Conservation (phyloP, 1,140 invertebrate genomes). For the Drosophila sturtevanti region DNA sequence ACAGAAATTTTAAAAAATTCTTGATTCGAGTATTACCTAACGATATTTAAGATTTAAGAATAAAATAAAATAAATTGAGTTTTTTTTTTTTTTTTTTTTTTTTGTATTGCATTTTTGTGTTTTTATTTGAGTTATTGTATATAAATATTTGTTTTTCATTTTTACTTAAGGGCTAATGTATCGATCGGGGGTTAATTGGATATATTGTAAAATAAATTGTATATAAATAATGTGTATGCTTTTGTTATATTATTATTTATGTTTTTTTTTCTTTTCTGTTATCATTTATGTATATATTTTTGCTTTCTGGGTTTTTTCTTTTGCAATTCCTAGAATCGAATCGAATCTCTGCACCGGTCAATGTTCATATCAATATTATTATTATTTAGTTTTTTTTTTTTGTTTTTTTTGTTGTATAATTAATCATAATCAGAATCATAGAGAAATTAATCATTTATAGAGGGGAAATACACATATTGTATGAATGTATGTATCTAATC, state of each 20-base stretch:
- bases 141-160: conserved; percentile 76
- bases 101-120: conserved; percentile 53
- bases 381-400: conserved; percentile 22
- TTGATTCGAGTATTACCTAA: background rate
- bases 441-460: conserved; percentile 65
- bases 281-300: conserved; percentile 5
- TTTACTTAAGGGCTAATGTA: conserved; percentile 71
- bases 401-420: conserved; percentile 39
- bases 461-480: conserved; percentile 21
- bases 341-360: background rate
- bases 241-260: conserved; percentile 22
- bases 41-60: too few species aligned
- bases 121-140: conserved; percentile 76
- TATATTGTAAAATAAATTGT: conserved; percentile 79
- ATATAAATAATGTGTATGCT: conserved; percentile 73
- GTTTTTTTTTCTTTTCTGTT: conserved; percentile 3
- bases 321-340: conserved; percentile 9
- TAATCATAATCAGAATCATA: conserved; percentile 52
- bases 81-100: conserved; percentile 31
- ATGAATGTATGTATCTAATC: conserved; percentile 26
- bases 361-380: conserved; percentile 20
- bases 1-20: too few species aligned
- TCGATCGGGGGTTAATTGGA: conserved; percentile 64
- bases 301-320: conserved; percentile 12
- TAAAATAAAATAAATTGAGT: background rate